These are phyloP conservation scores for Xerus inauris DNA, from an alignment of 2,113 vertebrate species.

Conservation along the genomic window DNA sequence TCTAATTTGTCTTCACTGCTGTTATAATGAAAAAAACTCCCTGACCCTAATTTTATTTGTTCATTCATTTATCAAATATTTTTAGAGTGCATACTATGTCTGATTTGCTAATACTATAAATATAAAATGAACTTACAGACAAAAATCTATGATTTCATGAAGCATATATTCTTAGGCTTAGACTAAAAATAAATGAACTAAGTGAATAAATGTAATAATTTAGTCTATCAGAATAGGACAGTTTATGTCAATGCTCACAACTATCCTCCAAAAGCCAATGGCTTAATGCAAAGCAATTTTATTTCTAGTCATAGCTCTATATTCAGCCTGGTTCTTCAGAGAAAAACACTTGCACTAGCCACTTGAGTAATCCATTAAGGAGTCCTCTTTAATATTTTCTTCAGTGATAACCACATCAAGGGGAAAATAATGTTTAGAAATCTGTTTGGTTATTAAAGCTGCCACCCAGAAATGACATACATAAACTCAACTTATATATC, in stretches of 20 bases:
- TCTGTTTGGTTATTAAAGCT: neutral
- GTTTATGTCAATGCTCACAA: neutral
- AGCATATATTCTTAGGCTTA: neutral
- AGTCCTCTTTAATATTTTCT: neutral
- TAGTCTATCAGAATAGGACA: neutral
- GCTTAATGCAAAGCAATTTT: neutral
- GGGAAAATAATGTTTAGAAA: neutral
- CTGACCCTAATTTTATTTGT: neutral
- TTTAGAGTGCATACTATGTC: neutral
- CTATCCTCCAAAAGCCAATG: neutral
- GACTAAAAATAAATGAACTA: neutral
- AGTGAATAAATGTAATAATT: neutral
- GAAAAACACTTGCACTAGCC: fast-evolving
- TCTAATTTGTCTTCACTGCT: neutral
- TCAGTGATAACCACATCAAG: neutral
- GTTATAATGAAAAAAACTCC: neutral
- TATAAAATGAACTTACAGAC: neutral
- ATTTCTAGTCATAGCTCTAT: neutral
- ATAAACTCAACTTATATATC: neutral
- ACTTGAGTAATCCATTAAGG: neutral
- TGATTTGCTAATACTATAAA: neutral
- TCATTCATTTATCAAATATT: neutral
- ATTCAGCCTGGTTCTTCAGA: neutral
- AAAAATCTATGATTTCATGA: neutral
- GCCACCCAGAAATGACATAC: neutral